phyloP scores from a whole-genome alignment of 2,113 vertebrate species.

The Myiozetetes cayanensis region DNA sequence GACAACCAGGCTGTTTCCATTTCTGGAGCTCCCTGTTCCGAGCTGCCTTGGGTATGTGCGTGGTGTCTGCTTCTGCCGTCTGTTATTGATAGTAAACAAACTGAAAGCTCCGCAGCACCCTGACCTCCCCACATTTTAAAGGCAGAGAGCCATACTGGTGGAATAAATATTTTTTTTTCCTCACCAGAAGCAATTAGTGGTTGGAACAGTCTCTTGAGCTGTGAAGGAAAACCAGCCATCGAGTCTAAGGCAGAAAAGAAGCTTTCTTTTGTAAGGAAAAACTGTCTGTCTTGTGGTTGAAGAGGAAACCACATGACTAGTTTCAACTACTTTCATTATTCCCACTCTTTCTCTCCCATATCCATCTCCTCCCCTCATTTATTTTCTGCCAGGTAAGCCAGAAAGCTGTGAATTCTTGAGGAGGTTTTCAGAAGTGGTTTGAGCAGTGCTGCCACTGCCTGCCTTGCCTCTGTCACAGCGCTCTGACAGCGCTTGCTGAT shows the following conservation, averaged over 20 bases:
- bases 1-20: slow-evolving; percentile 53
- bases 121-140: not conserved
- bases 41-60: not conserved
- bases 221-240: not conserved
- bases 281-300: not conserved
- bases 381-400: not conserved
- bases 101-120: not conserved
- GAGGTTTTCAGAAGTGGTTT: not conserved
- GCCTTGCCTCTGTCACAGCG: not conserved
- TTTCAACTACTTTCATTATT: not conserved
- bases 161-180: not conserved
- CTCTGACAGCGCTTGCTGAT: not conserved
- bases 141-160: not conserved
- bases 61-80: slow-evolving; percentile 21
- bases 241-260: not conserved
- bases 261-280: not conserved
- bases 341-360: not conserved
- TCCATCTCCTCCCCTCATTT: not conserved
- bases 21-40: not conserved
- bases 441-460: not conserved
- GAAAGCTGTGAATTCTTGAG: not conserved
- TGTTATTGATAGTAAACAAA: slow-evolving; percentile 46
- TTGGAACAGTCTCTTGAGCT: slow-evolving; percentile 11
- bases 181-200: slow-evolving; percentile 9
- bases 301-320: not conserved